Percentiles rank a stretch among this genome's conserved stretches.
These are phyloP conservation scores for Volucella zonaria DNA, from an alignment of 2,888 invertebrate genomes.

Conservation along the genomic window DNA sequence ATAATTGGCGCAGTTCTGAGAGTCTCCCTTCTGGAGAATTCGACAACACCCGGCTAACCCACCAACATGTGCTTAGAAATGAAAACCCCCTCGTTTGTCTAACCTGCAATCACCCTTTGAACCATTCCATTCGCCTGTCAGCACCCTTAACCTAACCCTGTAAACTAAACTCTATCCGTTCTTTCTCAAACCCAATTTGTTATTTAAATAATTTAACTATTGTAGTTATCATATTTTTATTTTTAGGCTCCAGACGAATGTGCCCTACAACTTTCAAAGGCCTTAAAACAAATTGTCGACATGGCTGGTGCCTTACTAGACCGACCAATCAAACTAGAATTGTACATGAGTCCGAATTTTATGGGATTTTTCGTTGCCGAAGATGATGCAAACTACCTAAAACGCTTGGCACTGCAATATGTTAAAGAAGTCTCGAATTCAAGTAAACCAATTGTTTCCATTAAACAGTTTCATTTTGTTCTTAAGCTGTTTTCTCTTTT, in stretches of 20 bases:
- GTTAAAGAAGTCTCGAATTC: constrained; percentile 90
- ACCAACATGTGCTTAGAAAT: too few species aligned
- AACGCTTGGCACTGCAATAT: constrained; percentile 90
- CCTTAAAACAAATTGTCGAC: constrained; percentile 89
- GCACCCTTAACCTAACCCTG: too few species aligned
- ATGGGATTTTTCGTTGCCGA: constrained; percentile 95
- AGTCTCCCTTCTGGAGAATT: too few species aligned
- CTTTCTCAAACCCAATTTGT: too few species aligned
- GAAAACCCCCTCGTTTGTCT: too few species aligned
- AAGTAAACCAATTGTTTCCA: constrained; percentile 84
- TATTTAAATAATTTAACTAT: too few species aligned
- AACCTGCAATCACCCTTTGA: too few species aligned
- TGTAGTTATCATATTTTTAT: neutral
- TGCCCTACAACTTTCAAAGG: constrained; percentile 87
- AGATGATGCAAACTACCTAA: constrained; percentile 90
- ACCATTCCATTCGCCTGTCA: too few species aligned
- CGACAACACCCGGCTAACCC: too few species aligned
- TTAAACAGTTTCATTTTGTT: constrained; percentile 3
- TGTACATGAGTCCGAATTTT: constrained; percentile 93
- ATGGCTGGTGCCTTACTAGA: constrained; percentile 87
- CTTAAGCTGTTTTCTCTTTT: constrained; percentile 14
- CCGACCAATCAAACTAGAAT: constrained; percentile 88
- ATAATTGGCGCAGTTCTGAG: too few species aligned
- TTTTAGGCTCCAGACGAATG: constrained; percentile 89
- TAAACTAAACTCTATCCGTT: too few species aligned